phyloP scores from a whole-genome alignment of 92 coral and sea anemone genomes.

The Phenganax marumi region DNA sequence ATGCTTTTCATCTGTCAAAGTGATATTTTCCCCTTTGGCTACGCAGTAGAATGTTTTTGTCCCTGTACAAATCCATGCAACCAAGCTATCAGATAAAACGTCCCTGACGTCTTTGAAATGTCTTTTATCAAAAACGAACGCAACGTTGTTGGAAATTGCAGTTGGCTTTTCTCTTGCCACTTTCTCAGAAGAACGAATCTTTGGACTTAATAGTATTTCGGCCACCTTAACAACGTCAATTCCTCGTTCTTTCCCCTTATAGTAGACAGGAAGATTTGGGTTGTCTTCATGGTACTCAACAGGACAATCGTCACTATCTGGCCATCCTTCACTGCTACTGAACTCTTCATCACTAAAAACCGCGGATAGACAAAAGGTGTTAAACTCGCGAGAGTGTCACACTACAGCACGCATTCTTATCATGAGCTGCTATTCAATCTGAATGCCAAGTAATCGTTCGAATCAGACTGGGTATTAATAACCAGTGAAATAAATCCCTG shows the following conservation, averaged over 20 bases:
- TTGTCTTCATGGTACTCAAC: neutral
- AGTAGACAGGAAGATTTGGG: neutral
- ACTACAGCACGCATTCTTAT: too few species aligned
- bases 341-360: neutral
- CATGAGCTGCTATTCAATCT: too few species aligned
- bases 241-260: neutral
- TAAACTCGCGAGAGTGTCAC: neutral
- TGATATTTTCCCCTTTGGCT: neutral
- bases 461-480: too few species aligned
- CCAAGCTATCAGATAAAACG: conserved; percentile 9
- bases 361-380: neutral
- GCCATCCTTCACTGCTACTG: neutral
- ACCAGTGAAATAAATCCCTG: too few species aligned
- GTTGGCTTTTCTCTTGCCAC: conserved; percentile 6
- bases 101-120: conserved; percentile 2
- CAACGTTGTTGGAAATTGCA: neutral
- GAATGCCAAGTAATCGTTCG: too few species aligned
- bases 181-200: neutral
- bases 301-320: neutral
- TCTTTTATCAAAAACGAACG: neutral
- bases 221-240: neutral
- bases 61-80: conserved; percentile 14
- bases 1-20: neutral
- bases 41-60: conserved; percentile 21
- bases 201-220: neutral